Conservation (phyloP, 2,113 vertebrate genomes). For the Lucifuga dentata region DNA sequence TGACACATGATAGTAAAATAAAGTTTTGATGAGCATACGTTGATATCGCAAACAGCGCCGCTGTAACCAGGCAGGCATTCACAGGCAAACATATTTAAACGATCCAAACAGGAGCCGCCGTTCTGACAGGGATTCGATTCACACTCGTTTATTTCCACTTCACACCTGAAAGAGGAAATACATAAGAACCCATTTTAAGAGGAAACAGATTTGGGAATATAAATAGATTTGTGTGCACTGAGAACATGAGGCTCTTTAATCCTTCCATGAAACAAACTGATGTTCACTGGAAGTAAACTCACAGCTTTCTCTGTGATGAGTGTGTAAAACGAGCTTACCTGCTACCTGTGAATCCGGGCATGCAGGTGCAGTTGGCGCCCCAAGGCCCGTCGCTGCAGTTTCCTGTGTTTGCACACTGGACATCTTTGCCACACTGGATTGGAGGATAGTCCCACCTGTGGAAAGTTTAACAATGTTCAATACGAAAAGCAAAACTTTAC, state of each 20-base stretch:
- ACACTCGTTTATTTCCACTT: constrained; percentile 86
- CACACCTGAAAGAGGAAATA: constrained; percentile 83
- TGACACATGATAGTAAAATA: background rate
- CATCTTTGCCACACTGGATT: constrained; percentile 83
- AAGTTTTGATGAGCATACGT: constrained; percentile 77
- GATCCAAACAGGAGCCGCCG: constrained; percentile 89
- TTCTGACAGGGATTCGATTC: constrained; percentile 91
- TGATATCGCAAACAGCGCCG: constrained; percentile 87
- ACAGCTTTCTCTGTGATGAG: no score
- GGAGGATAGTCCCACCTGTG: constrained; percentile 87
- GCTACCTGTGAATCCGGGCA: constrained; percentile 83
- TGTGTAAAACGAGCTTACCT: constrained; percentile 86
- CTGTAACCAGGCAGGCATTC: constrained; percentile 87
- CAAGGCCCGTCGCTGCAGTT: constrained; percentile 82
- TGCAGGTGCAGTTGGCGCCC: constrained; percentile 92
- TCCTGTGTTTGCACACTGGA: constrained; percentile 84
- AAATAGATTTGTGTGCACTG: no score
- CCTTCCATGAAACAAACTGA: no score
- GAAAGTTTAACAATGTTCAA: background rate
- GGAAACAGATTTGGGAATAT: background rate
- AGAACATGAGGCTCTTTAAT: no score
- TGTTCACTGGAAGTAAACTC: no score
- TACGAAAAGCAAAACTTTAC: background rate
- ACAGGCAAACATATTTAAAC: constrained; percentile 86
- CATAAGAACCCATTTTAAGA: background rate